Percentiles rank a stretch among this genome's conserved stretches.
Evolutionary conservation across 2,888 invertebrate genomes (phyloP).

Genomic region (Fissipunctia ypsillon): DNA sequence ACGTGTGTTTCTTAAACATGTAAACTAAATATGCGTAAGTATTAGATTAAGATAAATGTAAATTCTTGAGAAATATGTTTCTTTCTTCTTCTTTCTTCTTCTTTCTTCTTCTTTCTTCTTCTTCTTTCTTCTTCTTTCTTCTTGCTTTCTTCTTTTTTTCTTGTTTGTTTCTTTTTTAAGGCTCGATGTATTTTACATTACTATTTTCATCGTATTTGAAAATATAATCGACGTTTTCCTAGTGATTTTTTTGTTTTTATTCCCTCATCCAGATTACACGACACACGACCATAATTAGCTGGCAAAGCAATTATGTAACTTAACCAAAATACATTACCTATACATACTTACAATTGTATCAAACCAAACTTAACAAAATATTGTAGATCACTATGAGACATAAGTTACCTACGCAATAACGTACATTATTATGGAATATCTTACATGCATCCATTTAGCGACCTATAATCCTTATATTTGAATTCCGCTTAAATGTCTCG

Average conservation of each 20-base stretch:
- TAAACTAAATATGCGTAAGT: not conserved
- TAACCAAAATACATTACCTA: not conserved
- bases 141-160: no score
- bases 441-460: not conserved
- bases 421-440: not conserved
- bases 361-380: not conserved
- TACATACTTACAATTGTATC: not conserved
- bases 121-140: no score
- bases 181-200: not conserved
- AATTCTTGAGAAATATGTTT: slow-evolving; percentile 9
- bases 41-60: slow-evolving; percentile 23
- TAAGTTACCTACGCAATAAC: no score
- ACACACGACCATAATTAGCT: not conserved
- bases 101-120: no score
- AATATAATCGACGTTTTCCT: slow-evolving; percentile 15
- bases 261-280: not conserved
- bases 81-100: no score
- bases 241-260: not conserved
- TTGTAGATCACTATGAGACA: not conserved
- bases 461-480: not conserved
- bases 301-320: not conserved
- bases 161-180: not conserved
- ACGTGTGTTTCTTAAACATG: not conserved
- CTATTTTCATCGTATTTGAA: not conserved
- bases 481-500: not conserved